phyloP scores from a whole-genome alignment of 2,888 invertebrate genomes.

The Periphyllus acericola region DNA sequence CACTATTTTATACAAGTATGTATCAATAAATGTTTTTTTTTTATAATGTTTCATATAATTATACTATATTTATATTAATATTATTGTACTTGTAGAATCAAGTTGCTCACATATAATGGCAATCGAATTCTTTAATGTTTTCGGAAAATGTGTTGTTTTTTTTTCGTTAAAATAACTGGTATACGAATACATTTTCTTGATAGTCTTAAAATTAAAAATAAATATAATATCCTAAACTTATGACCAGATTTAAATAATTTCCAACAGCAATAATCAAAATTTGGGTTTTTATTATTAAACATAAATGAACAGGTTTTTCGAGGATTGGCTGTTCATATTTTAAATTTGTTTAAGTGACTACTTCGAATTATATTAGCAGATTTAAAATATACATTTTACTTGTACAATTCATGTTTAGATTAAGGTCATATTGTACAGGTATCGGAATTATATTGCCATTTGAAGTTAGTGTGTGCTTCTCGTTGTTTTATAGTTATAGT shows the following conservation, averaged over 20 bases:
- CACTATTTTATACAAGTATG: no score
- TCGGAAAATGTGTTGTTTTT: no score
- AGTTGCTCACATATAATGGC: no score
- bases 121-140: no score
- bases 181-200: background rate
- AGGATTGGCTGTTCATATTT: background rate
- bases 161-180: no score
- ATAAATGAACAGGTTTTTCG: background rate
- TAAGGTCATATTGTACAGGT: background rate
- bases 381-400: background rate
- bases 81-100: no score
- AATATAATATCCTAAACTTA: background rate
- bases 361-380: background rate
- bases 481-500: background rate
- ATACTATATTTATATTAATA: no score
- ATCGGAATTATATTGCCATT: background rate
- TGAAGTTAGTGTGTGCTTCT: background rate
- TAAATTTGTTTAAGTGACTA: background rate
- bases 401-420: background rate
- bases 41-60: no score
- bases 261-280: background rate
- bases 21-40: no score
- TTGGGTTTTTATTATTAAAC: background rate
- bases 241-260: background rate
- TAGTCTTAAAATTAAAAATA: background rate